Base-by-base conservation (phyloP, 2,797 vertebrate genomes). In the Mergus octosetaceus region DNA sequence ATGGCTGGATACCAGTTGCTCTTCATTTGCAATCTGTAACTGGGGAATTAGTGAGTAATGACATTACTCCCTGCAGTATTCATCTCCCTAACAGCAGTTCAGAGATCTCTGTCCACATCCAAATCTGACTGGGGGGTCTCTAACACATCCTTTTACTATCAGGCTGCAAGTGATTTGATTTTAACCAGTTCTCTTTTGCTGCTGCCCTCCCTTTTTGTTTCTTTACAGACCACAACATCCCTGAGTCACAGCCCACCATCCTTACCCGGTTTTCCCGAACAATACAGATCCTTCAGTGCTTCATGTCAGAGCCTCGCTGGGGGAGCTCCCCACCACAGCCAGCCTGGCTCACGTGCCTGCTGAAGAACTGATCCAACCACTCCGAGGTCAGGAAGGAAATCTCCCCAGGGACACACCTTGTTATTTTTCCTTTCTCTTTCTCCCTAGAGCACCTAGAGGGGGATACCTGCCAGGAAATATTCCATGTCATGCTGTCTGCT, bases 401-500 rank as follows among this genome's bases (percentile, higher is more conserved):
- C 88, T 95, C 96, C 86, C 88, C 81, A 38, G 90, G 86, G 87
- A 90, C 15, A 39, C 75, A 77, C 91, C 88, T 95, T 83, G 93
- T 86, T 95, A 91, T 96, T 96, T 91, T 79, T 81, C 93, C 61
- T 89, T 87, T 88, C 87, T 51, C 86, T 58, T 56, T 87, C 81
- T 94, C 93, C 86, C 93, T 15, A 39, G 84, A 93, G 80, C 83
- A 83, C 77, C 88, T 12, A 57, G 74, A 64, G 54, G 36, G 76
- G 56, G 51, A 39, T 76, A 83, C 84, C 91, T 93, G 88, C 84
- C 93, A 95, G 93, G 43, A 86, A 82, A 77, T 89, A 80, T 64
- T 70, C 83, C 74, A 28, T 65, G 54, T 76, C 77, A 9, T 76
- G 87, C 73, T 93, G 85, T 75, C 90, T 95, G 88, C 86, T 89